Base-by-base conservation (phyloP, 1,140 invertebrate genomes). In the Anoplolepis gracilipes region DNA sequence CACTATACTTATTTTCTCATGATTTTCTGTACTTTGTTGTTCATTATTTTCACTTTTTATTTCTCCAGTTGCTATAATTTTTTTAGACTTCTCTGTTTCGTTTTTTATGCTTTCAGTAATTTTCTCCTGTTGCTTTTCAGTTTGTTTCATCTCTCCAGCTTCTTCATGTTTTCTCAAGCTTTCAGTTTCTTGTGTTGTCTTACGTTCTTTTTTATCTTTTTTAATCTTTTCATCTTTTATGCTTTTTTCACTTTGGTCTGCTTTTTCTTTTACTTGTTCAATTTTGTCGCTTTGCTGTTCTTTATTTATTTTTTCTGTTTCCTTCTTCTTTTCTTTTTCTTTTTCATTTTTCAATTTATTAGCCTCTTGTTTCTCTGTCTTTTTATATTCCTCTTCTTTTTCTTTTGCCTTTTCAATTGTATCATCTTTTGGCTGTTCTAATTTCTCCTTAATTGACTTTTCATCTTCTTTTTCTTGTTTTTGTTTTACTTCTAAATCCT, bases 121-220 rank as follows among this genome's bases (percentile, higher is more conserved):
- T 57, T 76, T 85, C 85, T 88, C 85, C 49, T 90, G 72, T 86
- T 90, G 64, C 59, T 87, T 84, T 84, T 86, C 79, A 64, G 89
- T 77, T 87, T 92, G 73, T 67, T 84, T 81, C 81, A 87, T 86
- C 85, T 87, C 70, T 86, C 90, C 87, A 81, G 87, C 85, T 87
- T 92, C 81, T 84, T 89, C 88, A 64, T 90, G 61, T 69, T 75
- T 19, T 57, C 87, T 62, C 46, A 57, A 53, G 16, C 49, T 65
- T 61, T 81, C 25, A 25, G 1, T 49, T 69, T 79, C 1, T 69
- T 90, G 22, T 10, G 30, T 10, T 53, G 86, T 79, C 6, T 70
- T 42, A 46, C 49, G 62, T 53, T 84, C 59, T 28, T 79, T 72
- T 39, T 84, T 28, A 36, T 55, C 28, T 75, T 59, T 53, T 28